phyloP scores from a whole-genome alignment of 2,888 invertebrate genomes.

The Oscheius sp. region DNA sequence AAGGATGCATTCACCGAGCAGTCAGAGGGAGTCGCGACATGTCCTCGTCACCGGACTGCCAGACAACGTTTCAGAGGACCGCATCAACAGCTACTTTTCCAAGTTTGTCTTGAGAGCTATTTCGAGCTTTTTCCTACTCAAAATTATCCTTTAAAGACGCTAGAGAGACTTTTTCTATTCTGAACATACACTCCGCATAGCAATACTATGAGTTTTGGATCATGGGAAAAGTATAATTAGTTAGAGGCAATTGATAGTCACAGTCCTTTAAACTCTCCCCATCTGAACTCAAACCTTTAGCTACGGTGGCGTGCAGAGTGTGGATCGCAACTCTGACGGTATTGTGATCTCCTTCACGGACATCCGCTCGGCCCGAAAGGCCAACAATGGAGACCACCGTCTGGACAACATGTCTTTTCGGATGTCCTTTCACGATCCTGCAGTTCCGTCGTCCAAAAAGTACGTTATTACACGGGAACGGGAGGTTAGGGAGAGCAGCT shows the following conservation, averaged over 20 bases:
- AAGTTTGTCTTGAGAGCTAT: conserved; percentile 20
- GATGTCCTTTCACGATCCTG: conserved; percentile 41
- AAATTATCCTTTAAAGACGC: background rate
- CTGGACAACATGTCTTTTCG: conserved; percentile 38
- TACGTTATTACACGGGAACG: conserved; percentile 4
- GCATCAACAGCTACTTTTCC: conserved; percentile 38
- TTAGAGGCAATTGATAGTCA: too few species aligned
- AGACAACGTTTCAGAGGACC: conserved; percentile 26
- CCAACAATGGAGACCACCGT: conserved; percentile 36
- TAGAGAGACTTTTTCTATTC: too few species aligned
- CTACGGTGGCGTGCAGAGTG: conserved; percentile 42
- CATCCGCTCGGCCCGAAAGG: conserved; percentile 45
- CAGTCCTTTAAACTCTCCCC: background rate
- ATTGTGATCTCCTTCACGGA: conserved; percentile 51
- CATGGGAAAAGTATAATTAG: too few species aligned
- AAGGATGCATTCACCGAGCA: conserved; percentile 8
- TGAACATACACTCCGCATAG: too few species aligned
- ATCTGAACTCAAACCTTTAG: conserved; percentile 28
- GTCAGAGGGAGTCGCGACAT: conserved; percentile 46
- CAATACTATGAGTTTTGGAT: too few species aligned
- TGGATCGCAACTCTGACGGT: conserved; percentile 32
- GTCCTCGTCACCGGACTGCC: conserved; percentile 50
- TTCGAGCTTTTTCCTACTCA: background rate
- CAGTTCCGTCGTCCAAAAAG: conserved; percentile 37
- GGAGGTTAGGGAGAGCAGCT: background rate